Evolutionary conservation across 2,113 vertebrate species (phyloP).

Genomic region (Bagarius yarrelli): DNA sequence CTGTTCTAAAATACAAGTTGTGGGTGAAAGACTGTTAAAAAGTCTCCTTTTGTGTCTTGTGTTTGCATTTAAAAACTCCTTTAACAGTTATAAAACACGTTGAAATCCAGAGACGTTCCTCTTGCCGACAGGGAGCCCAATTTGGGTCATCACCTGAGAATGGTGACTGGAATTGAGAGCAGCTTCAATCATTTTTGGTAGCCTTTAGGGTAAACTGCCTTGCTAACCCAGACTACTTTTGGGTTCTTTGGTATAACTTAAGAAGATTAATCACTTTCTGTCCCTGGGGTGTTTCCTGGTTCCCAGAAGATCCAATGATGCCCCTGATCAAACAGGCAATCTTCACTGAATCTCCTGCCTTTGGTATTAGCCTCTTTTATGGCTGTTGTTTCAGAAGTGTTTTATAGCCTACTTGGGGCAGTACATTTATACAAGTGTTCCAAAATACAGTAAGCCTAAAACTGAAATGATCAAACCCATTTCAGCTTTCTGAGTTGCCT

Average conservation of each 20-base stretch:
- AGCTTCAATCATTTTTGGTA: slow-evolving; percentile 38
- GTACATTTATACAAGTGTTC: too few species aligned
- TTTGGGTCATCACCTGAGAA: slow-evolving; percentile 45
- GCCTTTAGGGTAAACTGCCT: slow-evolving; percentile 38
- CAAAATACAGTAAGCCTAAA: too few species aligned
- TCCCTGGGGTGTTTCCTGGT: neutral
- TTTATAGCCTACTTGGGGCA: neutral
- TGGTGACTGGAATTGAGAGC: slow-evolving; percentile 46
- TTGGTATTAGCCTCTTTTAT: neutral
- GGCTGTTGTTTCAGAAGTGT: neutral
- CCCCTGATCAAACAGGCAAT: neutral
- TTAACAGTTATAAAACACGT: slow-evolving; percentile 16
- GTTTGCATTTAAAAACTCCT: neutral
- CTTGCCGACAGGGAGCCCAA: slow-evolving; percentile 28
- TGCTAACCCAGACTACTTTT: slow-evolving; percentile 26
- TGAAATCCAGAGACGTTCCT: slow-evolving; percentile 27
- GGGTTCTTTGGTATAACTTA: slow-evolving; percentile 33
- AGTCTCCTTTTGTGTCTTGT: neutral
- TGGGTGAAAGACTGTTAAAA: slow-evolving; percentile 6
- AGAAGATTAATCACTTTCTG: slow-evolving; percentile 10
- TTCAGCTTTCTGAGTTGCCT: too few species aligned
- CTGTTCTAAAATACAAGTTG: neutral
- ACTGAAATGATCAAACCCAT: too few species aligned
- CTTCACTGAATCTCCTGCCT: slow-evolving; percentile 1
- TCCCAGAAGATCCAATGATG: neutral